Conservation (phyloP, 1,140 invertebrate genomes). For the Leptoteleia sp. region DNA sequence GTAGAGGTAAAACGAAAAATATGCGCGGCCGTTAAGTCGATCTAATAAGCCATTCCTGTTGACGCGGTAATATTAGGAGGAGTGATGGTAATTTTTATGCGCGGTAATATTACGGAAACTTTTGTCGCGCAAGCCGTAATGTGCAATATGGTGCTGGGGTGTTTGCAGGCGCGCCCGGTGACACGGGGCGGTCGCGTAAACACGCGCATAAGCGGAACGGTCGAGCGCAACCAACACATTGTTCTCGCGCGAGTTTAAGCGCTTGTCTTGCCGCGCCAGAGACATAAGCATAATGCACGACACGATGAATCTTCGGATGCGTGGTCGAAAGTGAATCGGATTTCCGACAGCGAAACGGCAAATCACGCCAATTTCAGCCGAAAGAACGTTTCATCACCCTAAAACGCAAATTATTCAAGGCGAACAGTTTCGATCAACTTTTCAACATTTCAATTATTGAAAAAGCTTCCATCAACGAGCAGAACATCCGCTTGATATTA, state of each 20-base stretch:
- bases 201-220: slow-evolving; percentile 48
- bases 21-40: too few relatives aligned
- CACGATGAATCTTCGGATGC: slow-evolving; percentile 24
- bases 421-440: too few relatives aligned
- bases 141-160: slow-evolving; percentile 41
- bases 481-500: too few relatives aligned
- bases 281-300: slow-evolving; percentile 24
- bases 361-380: slow-evolving; percentile 5
- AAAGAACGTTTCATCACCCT: too few relatives aligned
- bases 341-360: neutral
- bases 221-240: slow-evolving; percentile 18
- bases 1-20: too few relatives aligned
- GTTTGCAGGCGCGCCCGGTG: slow-evolving; percentile 31
- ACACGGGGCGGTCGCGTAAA: slow-evolving; percentile 52
- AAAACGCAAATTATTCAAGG: too few relatives aligned
- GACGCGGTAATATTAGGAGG: slow-evolving; percentile 24
- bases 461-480: too few relatives aligned
- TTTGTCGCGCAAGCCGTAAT: slow-evolving; percentile 50
- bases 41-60: slow-evolving; percentile 30
- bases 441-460: too few relatives aligned
- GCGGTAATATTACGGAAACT: slow-evolving; percentile 39
- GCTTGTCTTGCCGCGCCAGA: slow-evolving; percentile 10
- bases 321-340: slow-evolving; percentile 8
- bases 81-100: slow-evolving; percentile 36
- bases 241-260: slow-evolving; percentile 32